Evolutionary conservation across 1,140 invertebrate genomes (phyloP).

Genomic region (Heterodera carotae): DNA sequence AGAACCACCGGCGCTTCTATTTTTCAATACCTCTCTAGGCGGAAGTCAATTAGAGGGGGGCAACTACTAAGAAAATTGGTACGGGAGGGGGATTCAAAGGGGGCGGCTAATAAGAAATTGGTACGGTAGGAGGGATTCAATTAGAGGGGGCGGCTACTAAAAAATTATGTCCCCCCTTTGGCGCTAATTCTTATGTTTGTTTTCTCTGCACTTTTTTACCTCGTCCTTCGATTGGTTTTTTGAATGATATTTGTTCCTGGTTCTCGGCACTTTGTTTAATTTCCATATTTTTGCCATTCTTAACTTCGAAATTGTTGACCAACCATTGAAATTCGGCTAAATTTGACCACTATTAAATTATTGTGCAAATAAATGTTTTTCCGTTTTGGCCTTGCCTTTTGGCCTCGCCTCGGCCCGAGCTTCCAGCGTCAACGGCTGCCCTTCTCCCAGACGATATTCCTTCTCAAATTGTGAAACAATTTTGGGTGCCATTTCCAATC

Average conservation of each 20-base stretch:
- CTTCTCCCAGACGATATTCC: conserved; percentile 37
- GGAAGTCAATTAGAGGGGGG: too few species aligned
- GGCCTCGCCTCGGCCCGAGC: conserved; percentile 55
- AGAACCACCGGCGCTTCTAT: too few species aligned
- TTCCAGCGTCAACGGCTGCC: conserved; percentile 48
- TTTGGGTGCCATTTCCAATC: conserved; percentile 51
- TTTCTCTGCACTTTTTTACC: background rate
- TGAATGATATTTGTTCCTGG: conserved; percentile 39
- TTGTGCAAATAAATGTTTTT: background rate
- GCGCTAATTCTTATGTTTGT: background rate
- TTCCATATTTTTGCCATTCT: conserved; percentile 43
- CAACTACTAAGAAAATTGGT: too few species aligned
- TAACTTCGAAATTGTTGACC: conserved; percentile 61
- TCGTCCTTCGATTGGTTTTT: conserved; percentile 47
- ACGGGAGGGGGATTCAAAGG: too few species aligned
- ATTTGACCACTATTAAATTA: background rate
- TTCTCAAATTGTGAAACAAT: conserved; percentile 44
- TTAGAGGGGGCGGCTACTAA: too few species aligned
- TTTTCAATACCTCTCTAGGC: too few species aligned
- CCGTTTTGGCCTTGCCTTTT: conserved; percentile 29
- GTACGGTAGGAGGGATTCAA: too few species aligned
- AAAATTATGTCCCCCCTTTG: too few species aligned
- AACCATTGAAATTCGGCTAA: conserved; percentile 53
- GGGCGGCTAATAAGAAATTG: too few species aligned
- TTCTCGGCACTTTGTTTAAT: conserved; percentile 51